A percentile compares a stretch with the other conserved stretches of the same genome.
These are phyloP conservation scores for Rhadina sibilatrix DNA, from an alignment of 2,113 vertebrate species.

Conservation along the genomic window DNA sequence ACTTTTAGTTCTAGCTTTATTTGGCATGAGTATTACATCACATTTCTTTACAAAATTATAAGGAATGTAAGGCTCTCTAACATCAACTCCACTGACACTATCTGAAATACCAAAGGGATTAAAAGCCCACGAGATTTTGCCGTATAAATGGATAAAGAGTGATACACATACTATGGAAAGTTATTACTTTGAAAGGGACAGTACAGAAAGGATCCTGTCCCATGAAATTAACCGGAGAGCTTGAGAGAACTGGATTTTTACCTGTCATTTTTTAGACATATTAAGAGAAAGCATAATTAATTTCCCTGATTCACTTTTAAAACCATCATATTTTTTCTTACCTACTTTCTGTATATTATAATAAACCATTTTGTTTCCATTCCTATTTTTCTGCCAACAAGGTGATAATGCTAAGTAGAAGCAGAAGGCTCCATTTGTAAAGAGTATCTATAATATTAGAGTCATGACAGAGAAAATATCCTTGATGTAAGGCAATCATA, in stretches of 20 bases:
- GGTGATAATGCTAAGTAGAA: neutral
- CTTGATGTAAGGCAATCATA: neutral
- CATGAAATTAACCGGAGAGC: neutral
- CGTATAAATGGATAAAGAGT: neutral
- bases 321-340: neutral
- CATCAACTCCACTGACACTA: neutral
- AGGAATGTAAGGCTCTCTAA: neutral
- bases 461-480: neutral
- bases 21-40: neutral
- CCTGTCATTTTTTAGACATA: neutral
- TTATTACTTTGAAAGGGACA: neutral
- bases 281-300: neutral
- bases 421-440: neutral
- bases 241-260: neutral
- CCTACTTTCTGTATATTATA: neutral
- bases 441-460: neutral
- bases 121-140: neutral
- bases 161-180: neutral
- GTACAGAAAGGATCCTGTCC: neutral
- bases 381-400: neutral
- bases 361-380: neutral
- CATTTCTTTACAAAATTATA: neutral
- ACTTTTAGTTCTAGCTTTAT: neutral
- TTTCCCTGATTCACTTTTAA: neutral
- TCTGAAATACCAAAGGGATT: neutral